Evolutionary conservation across 2,888 invertebrate species (phyloP).

Genomic region (Malthinus seriepunctatus): DNA sequence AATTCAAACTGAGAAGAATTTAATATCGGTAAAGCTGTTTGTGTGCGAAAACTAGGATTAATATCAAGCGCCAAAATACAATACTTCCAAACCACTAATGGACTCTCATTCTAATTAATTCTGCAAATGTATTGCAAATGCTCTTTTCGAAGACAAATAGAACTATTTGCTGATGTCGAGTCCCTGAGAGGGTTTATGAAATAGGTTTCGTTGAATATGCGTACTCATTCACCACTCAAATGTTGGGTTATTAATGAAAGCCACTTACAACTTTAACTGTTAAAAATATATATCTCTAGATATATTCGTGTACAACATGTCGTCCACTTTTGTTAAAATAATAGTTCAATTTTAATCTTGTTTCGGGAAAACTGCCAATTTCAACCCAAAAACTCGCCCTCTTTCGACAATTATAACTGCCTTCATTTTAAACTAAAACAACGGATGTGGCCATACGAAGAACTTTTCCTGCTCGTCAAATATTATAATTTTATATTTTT

Average conservation of each 20-base stretch:
- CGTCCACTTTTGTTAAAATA: constrained; percentile 25
- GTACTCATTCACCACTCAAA: constrained; percentile 35
- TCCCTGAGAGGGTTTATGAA: constrained; percentile 28
- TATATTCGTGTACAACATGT: constrained; percentile 19
- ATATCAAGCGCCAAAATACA: background rate
- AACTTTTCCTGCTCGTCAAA: no score
- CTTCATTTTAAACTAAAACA: no score
- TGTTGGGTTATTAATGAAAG: constrained; percentile 34
- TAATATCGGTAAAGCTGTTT: background rate
- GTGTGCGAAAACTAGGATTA: constrained; percentile 7
- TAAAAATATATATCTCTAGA: constrained; percentile 22
- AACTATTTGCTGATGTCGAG: constrained; percentile 23
- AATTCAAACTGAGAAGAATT: background rate
- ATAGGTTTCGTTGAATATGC: constrained; percentile 33
- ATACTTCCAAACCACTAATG: constrained; percentile 15
- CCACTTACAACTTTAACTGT: constrained; percentile 29
- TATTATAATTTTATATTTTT: no score
- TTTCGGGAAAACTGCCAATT: constrained; percentile 18
- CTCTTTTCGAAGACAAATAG: constrained; percentile 24
- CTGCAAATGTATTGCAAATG: constrained; percentile 22
- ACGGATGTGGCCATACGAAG: no score
- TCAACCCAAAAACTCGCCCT: background rate
- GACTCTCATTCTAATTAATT: constrained; percentile 19
- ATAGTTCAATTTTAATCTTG: constrained; percentile 22
- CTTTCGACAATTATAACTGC: no score